Conservation (phyloP, 2,888 invertebrate species). For the Drosophila buzzatii region DNA sequence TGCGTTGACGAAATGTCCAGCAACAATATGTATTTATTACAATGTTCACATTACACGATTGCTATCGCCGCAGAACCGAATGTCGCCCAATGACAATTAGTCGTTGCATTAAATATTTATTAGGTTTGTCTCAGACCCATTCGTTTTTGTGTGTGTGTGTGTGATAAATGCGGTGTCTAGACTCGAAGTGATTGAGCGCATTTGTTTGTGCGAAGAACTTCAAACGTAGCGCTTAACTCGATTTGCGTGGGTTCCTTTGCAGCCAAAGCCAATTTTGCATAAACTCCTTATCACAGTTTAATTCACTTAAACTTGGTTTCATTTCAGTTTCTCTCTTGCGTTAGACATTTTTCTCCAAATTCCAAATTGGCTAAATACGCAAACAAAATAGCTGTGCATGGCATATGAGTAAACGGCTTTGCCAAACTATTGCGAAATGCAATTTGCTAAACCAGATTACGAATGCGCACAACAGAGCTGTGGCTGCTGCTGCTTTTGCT, state of each 20-base stretch:
- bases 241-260: slow-evolving; percentile 26
- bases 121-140: slow-evolving; percentile 19
- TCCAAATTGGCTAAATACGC: neutral
- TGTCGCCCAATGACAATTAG: slow-evolving; percentile 45
- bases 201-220: slow-evolving; percentile 19
- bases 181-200: neutral
- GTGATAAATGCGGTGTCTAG: slow-evolving; percentile 46
- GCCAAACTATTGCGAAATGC: neutral
- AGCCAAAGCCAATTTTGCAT: neutral
- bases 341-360: neutral
- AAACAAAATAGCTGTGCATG: neutral
- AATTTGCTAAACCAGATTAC: slow-evolving; percentile 11
- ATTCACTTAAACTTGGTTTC: neutral
- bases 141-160: neutral
- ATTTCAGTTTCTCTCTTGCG: neutral
- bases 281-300: neutral
- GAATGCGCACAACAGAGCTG: slow-evolving; percentile 1
- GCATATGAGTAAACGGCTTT: neutral
- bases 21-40: slow-evolving; percentile 35
- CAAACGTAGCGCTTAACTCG: slow-evolving; percentile 55
- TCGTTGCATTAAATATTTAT: slow-evolving; percentile 51
- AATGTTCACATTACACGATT: slow-evolving; percentile 23
- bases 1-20: slow-evolving; percentile 18
- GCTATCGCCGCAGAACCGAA: slow-evolving; percentile 1
- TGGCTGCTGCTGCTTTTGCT: neutral